Conservation (phyloP, 2,888 invertebrate species). For the Gisinianus flammeolus region DNA sequence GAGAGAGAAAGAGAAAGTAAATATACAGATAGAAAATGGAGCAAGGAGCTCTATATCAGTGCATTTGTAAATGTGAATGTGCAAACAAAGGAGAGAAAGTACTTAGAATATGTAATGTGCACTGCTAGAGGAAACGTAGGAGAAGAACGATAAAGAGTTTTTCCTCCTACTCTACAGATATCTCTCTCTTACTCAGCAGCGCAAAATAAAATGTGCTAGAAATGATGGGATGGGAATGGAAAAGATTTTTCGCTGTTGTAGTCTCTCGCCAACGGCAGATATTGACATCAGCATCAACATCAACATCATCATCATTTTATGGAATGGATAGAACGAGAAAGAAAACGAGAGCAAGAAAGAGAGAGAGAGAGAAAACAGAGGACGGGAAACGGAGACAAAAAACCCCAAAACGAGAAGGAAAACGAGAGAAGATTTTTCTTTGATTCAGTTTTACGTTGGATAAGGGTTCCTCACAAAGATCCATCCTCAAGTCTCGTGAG, state of each 20-base stretch:
- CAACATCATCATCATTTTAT: constrained; percentile 27
- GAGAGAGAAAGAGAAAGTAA: background rate
- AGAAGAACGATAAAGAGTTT: constrained; percentile 13
- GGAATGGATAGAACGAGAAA: constrained; percentile 9
- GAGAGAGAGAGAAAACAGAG: background rate
- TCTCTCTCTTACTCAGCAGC: no score
- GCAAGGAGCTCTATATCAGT: background rate
- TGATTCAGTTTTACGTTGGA: background rate
- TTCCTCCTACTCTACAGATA: no score
- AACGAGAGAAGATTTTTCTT: background rate
- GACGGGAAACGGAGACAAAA: background rate
- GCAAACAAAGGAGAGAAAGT: constrained; percentile 4
- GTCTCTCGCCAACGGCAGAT: constrained; percentile 20
- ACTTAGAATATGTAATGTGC: constrained; percentile 5
- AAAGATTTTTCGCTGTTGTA: constrained; percentile 14
- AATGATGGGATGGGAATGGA: constrained; percentile 23
- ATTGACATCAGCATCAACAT: constrained; percentile 28
- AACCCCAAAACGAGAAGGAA: background rate
- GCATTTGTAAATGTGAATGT: background rate
- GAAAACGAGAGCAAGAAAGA: background rate
- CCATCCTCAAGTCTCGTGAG: background rate
- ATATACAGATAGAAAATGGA: background rate
- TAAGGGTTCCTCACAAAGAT: background rate
- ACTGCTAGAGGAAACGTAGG: background rate
- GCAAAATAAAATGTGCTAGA: no score